Conservation (phyloP, 2,797 vertebrate genomes). For the Acipenser transmontanus region DNA sequence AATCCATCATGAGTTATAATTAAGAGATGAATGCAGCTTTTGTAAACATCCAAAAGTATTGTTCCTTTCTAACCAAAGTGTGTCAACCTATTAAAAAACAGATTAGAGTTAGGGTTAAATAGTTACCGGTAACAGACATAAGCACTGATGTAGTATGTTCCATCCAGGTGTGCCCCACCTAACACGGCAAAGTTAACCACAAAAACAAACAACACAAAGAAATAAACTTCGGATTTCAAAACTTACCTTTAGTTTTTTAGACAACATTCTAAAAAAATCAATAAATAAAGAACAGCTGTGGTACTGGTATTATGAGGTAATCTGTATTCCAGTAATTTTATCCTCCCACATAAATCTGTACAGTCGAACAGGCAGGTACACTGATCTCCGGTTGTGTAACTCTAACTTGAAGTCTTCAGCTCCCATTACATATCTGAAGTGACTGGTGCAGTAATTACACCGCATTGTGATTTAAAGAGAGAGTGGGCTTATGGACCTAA, state of each 20-base stretch:
- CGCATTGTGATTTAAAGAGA: constrained; percentile 60
- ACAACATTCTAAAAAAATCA: too few relatives aligned
- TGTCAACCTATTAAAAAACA: not conserved
- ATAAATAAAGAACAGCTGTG: too few relatives aligned
- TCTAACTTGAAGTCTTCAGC: constrained; percentile 4
- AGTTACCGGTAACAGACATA: too few relatives aligned
- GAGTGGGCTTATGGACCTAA: constrained; percentile 33
- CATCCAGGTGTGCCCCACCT: constrained; percentile 55
- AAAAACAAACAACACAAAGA: not conserved
- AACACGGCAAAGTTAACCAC: constrained; percentile 31
- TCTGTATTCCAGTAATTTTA: too few relatives aligned
- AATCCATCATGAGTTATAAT: constrained; percentile 41
- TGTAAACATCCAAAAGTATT: not conserved
- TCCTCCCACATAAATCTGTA: constrained; percentile 3
- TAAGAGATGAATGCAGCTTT: not conserved
- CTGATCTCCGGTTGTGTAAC: constrained; percentile 22
- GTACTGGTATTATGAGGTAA: too few relatives aligned
- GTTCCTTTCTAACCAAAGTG: not conserved
- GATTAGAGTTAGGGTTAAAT: not conserved
- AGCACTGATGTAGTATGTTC: constrained; percentile 17
- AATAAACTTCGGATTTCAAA: not conserved
- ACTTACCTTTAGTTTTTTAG: constrained; percentile 32
- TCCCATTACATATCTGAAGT: constrained; percentile 36
- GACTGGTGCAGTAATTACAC: constrained; percentile 32
- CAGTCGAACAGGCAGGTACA: constrained; percentile 16